Conservation (phyloP, 2,797 vertebrate species). For the Carduelis carduelis region DNA sequence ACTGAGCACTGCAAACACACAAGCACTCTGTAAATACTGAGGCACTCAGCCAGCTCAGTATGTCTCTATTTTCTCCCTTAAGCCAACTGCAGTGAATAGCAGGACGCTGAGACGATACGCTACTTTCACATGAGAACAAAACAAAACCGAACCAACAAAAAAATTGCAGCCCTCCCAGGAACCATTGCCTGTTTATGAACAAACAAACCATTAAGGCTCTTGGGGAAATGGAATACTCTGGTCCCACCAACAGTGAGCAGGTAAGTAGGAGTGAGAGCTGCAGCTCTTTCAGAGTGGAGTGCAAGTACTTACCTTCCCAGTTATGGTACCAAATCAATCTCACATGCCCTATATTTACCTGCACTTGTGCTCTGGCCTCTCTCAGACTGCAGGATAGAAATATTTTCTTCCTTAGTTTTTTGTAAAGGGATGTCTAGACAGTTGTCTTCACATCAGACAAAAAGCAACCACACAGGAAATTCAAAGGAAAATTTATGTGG, state of each 20-base stretch:
- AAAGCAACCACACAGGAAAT: slow-evolving; percentile 33
- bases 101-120: background rate
- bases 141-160: background rate
- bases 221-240: background rate
- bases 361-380: slow-evolving; percentile 2
- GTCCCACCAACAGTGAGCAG: background rate
- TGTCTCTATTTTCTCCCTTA: background rate
- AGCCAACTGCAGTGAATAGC: background rate
- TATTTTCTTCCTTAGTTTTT: background rate
- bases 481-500: slow-evolving; percentile 1
- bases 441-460: slow-evolving; percentile 47
- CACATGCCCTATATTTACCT: slow-evolving; percentile 12
- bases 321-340: slow-evolving; percentile 40
- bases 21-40: background rate
- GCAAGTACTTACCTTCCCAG: slow-evolving; percentile 8
- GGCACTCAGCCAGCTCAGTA: background rate
- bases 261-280: background rate
- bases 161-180: background rate
- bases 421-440: slow-evolving; percentile 58
- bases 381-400: background rate
- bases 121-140: background rate
- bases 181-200: slow-evolving; percentile 14
- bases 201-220: slow-evolving; percentile 26
- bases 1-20: background rate
- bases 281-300: background rate